Conservation (phyloP, 1,140 invertebrate species). For the Aphaenogaster rudis region DNA sequence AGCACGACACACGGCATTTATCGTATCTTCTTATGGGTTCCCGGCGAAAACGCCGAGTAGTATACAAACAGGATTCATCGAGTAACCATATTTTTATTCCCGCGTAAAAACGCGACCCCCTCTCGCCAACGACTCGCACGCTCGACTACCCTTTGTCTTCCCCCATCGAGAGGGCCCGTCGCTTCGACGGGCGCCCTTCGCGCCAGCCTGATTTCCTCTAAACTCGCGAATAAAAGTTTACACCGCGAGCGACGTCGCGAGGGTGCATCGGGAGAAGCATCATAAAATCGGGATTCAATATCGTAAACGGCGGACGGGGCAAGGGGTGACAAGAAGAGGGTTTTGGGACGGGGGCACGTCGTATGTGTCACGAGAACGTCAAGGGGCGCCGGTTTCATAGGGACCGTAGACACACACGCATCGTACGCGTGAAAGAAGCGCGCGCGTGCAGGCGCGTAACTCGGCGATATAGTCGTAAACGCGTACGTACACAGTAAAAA, state of each 20-base stretch:
- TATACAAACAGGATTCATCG: not conserved
- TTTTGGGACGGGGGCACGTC: slow-evolving; percentile 71
- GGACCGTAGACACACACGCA: slow-evolving; percentile 37
- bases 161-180: slow-evolving; percentile 6
- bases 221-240: slow-evolving; percentile 83
- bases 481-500: not conserved
- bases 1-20: not conserved
- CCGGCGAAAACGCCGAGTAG: not conserved
- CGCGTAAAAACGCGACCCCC: slow-evolving; percentile 62
- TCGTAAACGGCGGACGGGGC: slow-evolving; percentile 61
- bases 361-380: slow-evolving; percentile 83
- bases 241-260: slow-evolving; percentile 71
- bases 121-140: slow-evolving; percentile 28
- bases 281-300: slow-evolving; percentile 83
- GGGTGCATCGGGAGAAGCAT: slow-evolving; percentile 68
- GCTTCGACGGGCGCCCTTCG: slow-evolving; percentile 28
- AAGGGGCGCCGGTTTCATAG: slow-evolving; percentile 74
- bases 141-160: slow-evolving; percentile 57
- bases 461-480: slow-evolving; percentile 31
- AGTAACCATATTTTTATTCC: slow-evolving; percentile 68
- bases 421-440: not conserved
- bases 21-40: not conserved
- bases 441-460: slow-evolving; percentile 11
- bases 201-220: slow-evolving; percentile 79
- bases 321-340: not conserved